phyloP scores from a whole-genome alignment of 2,113 vertebrate genomes.

The Lontra canadensis region DNA sequence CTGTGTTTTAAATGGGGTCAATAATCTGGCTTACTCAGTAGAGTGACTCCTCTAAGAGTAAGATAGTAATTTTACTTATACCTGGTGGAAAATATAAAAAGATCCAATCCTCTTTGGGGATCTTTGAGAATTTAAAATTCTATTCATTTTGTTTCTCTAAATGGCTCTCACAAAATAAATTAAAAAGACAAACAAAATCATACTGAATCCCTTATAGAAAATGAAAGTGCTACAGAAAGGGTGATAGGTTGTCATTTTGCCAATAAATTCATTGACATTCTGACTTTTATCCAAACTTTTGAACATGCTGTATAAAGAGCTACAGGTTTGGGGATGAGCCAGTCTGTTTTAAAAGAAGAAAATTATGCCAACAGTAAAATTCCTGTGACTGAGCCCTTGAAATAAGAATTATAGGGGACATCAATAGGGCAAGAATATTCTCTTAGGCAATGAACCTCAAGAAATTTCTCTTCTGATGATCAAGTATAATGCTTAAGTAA shows the following conservation, averaged over 20 bases:
- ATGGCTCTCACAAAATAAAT: background rate
- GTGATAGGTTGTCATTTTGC: background rate
- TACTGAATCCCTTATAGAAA: background rate
- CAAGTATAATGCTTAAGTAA: background rate
- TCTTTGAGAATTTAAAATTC: background rate
- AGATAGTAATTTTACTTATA: slow-evolving; percentile 6
- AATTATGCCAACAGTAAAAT: background rate
- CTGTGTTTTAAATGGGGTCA: slow-evolving; percentile 29
- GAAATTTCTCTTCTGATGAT: background rate
- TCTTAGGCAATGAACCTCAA: background rate
- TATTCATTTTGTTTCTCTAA: slow-evolving; percentile 11
- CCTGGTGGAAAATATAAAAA: background rate
- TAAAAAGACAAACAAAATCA: background rate
- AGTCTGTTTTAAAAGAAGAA: background rate
- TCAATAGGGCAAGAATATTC: background rate
- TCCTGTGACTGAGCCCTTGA: background rate
- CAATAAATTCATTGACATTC: background rate
- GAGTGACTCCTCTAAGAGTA: background rate
- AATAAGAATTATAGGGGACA: background rate
- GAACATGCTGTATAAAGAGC: background rate
- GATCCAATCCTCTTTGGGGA: background rate
- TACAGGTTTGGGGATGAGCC: background rate
- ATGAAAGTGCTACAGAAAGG: background rate
- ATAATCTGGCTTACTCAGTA: background rate
- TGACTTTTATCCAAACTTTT: background rate